Conservation (phyloP, 2,113 vertebrate species). For the Laticauda colubrina region DNA sequence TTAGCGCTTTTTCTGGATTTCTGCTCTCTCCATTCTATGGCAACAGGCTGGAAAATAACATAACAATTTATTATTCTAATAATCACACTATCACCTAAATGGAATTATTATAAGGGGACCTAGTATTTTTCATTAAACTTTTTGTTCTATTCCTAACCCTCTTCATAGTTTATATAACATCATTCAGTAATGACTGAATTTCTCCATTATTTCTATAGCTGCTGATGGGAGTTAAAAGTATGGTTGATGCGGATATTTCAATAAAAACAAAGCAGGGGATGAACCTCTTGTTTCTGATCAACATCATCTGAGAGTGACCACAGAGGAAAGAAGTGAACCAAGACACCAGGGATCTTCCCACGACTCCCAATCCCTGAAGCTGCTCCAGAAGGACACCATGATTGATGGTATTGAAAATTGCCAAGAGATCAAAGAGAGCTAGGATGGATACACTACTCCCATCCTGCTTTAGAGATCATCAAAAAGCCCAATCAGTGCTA, state of each 20-base stretch:
- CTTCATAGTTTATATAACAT: not conserved
- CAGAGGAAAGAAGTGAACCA: not conserved
- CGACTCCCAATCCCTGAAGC: not conserved
- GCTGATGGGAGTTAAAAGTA: not conserved
- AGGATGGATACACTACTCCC: not conserved
- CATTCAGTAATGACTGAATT: not conserved
- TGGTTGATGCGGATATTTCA: not conserved
- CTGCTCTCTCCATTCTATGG: not conserved
- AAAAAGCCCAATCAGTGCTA: not conserved
- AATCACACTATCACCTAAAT: not conserved
- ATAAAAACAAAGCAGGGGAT: not conserved
- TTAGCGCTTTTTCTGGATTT: not conserved
- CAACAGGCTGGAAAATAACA: not conserved
- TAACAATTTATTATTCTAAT: not conserved
- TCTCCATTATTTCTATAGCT: not conserved
- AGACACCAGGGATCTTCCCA: not conserved
- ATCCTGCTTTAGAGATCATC: not conserved
- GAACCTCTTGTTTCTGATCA: not conserved
- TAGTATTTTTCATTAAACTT: not conserved
- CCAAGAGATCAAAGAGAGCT: not conserved
- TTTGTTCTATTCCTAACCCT: not conserved
- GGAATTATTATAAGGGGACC: not conserved
- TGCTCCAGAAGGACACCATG: not conserved
- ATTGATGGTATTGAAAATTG: not conserved
- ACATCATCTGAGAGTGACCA: not conserved